Evolutionary conservation across 2,797 vertebrate species (phyloP), one percentile per base, ranked within the genome.

Genomic region (Sebastes hubbsi): DNA sequence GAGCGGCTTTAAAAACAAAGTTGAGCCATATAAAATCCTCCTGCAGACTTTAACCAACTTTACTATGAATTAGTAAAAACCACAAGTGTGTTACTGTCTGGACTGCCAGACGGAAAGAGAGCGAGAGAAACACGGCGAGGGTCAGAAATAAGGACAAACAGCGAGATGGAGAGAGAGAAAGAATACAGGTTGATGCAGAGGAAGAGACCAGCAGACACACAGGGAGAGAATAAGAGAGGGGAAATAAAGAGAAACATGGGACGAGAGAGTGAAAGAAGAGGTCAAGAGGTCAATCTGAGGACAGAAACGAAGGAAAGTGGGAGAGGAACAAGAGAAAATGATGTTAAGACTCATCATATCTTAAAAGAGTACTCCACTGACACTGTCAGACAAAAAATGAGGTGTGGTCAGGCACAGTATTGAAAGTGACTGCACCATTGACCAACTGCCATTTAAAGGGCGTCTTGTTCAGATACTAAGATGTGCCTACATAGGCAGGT

Each of bases 61-160:
- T 81, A 82, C 60, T 81, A 90, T 94, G 79, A 94, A 93, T 91
- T 88, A 93, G 72, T 90, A 89, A 93, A 93, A 90, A 85, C 55
- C 72, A 81, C 42, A 68, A 79, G 85, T 67, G 75, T 90, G 87
- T 65, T 61, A 70, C 68, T 82, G 91, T 92, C 88, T 90, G 86
- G 82, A 77, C 76, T 64, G 42, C 64, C 84, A 90, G 90, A 90
- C 69, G 12, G 82, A 56, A 34, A 20, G 73, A 68, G 34, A 65
- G 54, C 56, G 60, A 56, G 65, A 81, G 67, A 12, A 67, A 34
- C 36, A 60, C 22, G 2, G 42, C 16, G 49, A 80, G 78, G 52
- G 36, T 87, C 76, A 77, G 68, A 83, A 67, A 85, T 83, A 27
- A 84, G 67, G 30, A 74, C 54, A 68, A 34, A 78, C 46, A 79